phyloP scores from a whole-genome alignment of 2,797 vertebrate species.

The Zenarchopterus dispar region DNA sequence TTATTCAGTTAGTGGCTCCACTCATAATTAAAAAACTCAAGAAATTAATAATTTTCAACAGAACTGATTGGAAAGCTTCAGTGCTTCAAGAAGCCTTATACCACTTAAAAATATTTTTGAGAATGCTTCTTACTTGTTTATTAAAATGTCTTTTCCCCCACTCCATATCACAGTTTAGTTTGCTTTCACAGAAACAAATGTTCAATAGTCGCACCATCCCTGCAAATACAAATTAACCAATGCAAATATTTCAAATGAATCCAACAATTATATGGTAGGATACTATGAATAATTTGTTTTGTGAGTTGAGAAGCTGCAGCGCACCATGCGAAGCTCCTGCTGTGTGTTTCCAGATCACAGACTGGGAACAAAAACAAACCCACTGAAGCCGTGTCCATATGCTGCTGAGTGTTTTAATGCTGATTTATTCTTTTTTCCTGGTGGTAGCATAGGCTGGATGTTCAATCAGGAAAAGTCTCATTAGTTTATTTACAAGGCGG shows the following conservation, averaged over 20 bases:
- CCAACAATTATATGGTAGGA: background rate
- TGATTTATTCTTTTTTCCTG: background rate
- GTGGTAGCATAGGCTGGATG: background rate
- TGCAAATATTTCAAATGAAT: constrained; percentile 21
- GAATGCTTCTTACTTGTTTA: too few species aligned
- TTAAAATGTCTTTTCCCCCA: too few species aligned
- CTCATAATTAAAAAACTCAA: too few species aligned
- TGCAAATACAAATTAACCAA: background rate
- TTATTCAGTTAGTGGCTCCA: too few species aligned
- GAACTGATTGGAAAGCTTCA: too few species aligned
- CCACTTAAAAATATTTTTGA: too few species aligned
- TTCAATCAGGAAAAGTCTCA: background rate
- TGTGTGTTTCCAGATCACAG: constrained; percentile 6
- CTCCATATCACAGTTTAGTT: background rate
- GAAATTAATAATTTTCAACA: too few species aligned
- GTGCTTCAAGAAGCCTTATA: too few species aligned
- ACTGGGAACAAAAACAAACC: background rate
- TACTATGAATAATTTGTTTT: constrained; percentile 14
- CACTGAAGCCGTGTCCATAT: background rate
- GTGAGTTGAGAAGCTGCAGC: constrained; percentile 7
- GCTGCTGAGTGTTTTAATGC: background rate
- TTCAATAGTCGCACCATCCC: background rate
- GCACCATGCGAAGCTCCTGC: background rate
- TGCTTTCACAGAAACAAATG: background rate
- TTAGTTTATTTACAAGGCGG: too few species aligned